Evolutionary conservation across 2,797 vertebrate genomes (phyloP), one percentile per base, ranked within the genome.

Genomic region (Centroberyx gerrardi): DNA sequence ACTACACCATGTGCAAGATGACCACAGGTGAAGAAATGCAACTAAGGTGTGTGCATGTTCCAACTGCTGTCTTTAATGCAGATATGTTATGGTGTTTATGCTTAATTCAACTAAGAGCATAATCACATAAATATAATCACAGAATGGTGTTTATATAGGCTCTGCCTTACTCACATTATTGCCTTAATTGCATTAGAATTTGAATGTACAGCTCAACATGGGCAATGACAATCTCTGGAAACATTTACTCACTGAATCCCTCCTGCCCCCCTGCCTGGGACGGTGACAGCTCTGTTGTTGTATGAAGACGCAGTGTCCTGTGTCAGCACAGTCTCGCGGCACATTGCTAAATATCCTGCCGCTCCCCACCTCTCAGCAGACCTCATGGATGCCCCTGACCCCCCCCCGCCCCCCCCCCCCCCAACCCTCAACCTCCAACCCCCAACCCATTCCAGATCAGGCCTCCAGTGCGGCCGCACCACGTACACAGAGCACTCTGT

Each of bases 311-410:
- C 84, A 49, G 88, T 83, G 83, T 87, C 76, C 78, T 80, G 85
- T 91, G 89, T 94, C 90, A 91, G 87, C 86, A 69, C 67, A 51
- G 82, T 66, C 69, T 90, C 74, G 55, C 89, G 90, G 76, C 80
- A 75, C 85, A 68, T 72, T 80, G 92, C 79, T 81, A 91, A 88
- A 90, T 92, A 90, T 85, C 83, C 87, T 70, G 69, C 82, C 5
- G 3, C 82, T 87, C 80, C 83, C 81, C 85, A 74, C 81, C 81
- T 80, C 88, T 82, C 68, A 75, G 74, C 64, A 64, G 80, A 74
- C 77, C 72, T 72, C 22, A 22, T 22, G 22, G 22, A 22, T 40
- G 18, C 36, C 55, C 59, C 38, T 14, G 1, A 36, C 18, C 27
- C 54, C 31, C 22, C 48, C 60, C 62, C 54, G 42, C 83, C 62